Evolutionary conservation across 2,888 invertebrate genomes (phyloP), one percentile per base, ranked within the genome.

Genomic region (Patella ulyssiponensis): DNA sequence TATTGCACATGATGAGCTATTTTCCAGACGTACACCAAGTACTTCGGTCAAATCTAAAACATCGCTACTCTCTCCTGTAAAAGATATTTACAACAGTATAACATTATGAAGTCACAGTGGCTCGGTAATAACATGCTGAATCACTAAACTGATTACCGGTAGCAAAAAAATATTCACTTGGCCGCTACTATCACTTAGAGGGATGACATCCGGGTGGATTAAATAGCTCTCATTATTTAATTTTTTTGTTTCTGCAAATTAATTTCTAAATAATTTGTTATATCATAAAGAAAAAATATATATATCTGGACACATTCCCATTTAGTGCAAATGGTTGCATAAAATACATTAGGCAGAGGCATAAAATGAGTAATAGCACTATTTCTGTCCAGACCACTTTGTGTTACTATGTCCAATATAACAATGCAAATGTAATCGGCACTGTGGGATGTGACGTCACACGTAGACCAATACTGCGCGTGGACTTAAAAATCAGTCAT

Each of bases 41-140:
- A 85, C 74, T 78, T 84, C 83, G 53, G 77, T 76, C 33, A 85
- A 70, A 11, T 78, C 78, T 33, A 83, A 77, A 20, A 79, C 71
- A 15, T 72, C 73, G 20, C 56, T 72, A 23, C 54, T 27, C 0
- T 69, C 58, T 56, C 51, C 81, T 81, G 27, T 5, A 75, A 69
- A 44, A 74, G 53, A 27, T 44, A 9, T 44, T 44, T 44, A 74
- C n/a, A 70, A 58, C 70, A 51, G 12, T 11, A 64, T 17, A n/a
- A 17, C n/a, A 33, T 11, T 1, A n/a, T 74, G 5, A 17, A 20
- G 11, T n/a, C 52, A 51, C 44, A 44, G 71, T 33, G 1, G 23
- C 52, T 72, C 12, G 20, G 20, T 72, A 17, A 74, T 7, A 44
- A 33, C 14, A 54, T 17, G 51, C n/a, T 15, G 20, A 1, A 9